Conservation (phyloP, 2,888 invertebrate species). For the Bibio marci region DNA sequence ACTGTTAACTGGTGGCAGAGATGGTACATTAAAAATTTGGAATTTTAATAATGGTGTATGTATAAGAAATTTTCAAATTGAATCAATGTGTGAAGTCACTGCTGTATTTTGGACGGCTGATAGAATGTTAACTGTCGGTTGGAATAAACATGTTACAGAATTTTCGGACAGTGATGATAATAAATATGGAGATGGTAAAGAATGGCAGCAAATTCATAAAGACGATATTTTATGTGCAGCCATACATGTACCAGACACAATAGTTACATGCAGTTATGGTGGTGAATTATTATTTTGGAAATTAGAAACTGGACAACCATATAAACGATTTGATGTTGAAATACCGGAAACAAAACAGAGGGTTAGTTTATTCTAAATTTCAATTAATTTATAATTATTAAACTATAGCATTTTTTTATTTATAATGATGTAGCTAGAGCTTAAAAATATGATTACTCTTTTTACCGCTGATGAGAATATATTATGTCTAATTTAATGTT, state of each 20-base stretch:
- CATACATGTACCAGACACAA: slow-evolving; percentile 42
- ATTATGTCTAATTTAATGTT: too few relatives aligned
- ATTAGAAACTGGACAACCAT: slow-evolving; percentile 63
- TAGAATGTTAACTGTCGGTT: slow-evolving; percentile 60
- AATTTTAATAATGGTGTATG: slow-evolving; percentile 68
- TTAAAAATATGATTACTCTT: too few relatives aligned
- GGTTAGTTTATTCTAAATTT: too few relatives aligned
- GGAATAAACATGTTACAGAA: slow-evolving; percentile 59
- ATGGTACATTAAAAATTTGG: slow-evolving; percentile 65
- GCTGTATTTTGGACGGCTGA: slow-evolving; percentile 40
- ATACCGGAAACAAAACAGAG: slow-evolving; percentile 25
- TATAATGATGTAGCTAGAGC: too few relatives aligned
- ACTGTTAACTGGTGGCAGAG: slow-evolving; percentile 58
- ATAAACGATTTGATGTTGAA: slow-evolving; percentile 30
- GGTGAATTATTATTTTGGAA: slow-evolving; percentile 72
- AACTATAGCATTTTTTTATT: too few relatives aligned
- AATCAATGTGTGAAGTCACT: slow-evolving; percentile 39
- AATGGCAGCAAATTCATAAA: slow-evolving; percentile 53
- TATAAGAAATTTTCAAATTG: slow-evolving; percentile 46
- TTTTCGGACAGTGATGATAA: slow-evolving; percentile 36
- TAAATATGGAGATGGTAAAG: slow-evolving; percentile 40
- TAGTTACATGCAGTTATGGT: slow-evolving; percentile 60
- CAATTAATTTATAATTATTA: too few relatives aligned
- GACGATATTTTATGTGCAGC: slow-evolving; percentile 61
- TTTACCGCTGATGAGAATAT: too few relatives aligned